Base-by-base conservation (phyloP, 2,797 vertebrate genomes). In the Bradypodion ventrale region DNA sequence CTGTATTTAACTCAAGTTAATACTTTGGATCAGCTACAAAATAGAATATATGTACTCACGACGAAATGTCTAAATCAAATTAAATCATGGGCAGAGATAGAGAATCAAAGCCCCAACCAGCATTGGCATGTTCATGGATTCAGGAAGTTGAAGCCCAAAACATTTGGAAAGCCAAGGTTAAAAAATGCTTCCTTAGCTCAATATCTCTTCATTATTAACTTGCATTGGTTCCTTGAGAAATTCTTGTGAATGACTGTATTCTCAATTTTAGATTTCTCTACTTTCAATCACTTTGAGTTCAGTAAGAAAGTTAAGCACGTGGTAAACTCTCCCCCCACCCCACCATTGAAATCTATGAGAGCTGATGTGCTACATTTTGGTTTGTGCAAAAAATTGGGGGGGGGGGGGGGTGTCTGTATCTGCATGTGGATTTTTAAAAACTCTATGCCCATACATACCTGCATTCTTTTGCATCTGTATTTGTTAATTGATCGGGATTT, bases 211-310 rank as follows among this genome's bases (percentile, higher is more conserved):
- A n/a, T 75, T 7, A 80, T 62, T 85, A 10, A n/a, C 37, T 37
- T 37, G 5, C 49, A 49, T 5, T 77, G 65, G 7, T 69, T 12
- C 19, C 65, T 69, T 44, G 19, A 66, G 29, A 85, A 46, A 70
- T 46, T 70, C 32, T 12, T 23, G 16, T 35, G 40, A 70, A 62
- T 37, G 7, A 27, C 42, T 63, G 37, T 32, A 73, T 63, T 63
- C 25, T 52, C 29, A 40, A 23, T 78, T 84, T 40, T 46, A 56
- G 5, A 23, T 60, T 63, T 76, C 65, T 44, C 13, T 23, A 19
- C 25, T 84, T 84, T 40, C 63, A 65, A 25, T 59, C 60, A 75
- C 7, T 59, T 42, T 42, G 46, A 80, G 75, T 85, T 75, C 40
- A 75, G 5, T 49, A 15, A 2, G 7, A 69, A 35, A 46, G 19